Base-by-base conservation (phyloP, 2,113 vertebrate genomes). In the Stegostoma tigrinum region DNA sequence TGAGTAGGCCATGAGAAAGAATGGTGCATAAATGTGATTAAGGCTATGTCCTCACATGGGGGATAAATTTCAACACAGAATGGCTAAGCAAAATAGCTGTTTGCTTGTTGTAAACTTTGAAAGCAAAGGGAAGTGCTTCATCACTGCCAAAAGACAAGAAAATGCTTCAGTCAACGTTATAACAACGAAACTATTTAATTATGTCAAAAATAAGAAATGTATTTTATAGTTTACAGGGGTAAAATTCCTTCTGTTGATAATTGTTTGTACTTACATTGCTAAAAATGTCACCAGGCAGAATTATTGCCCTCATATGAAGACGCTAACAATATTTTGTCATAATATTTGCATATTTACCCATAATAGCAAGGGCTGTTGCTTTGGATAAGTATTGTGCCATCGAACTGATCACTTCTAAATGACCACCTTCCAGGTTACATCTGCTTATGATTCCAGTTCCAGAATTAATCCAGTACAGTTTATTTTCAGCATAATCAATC, bases 381-480 rank as follows among this genome's bases (percentile, higher is more conserved):
- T 98, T 99, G 96, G 98, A 98, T 97, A 99, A 97, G 96, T 98
- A 98, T 97, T 98, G 98, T 97, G 99, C 99, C 97, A 99, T 98
- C 96, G 98, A 98, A 96, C 99, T 99, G 96, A 99, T 98, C 96
- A 99, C 98, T 97, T 99, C 99, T 96, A 99, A 98, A 96, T 98
- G 98, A 80, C 97, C 98, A 96, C 99, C 99, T 52, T 99, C 99
- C 97, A 99, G 97, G 98, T 98, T 99, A 97, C 99, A 99, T 97
- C 99, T 98, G 97, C 99, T 99, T 98, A 99, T 99, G 95, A 99
- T 99, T 97, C 98, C 98, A 96, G 99, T 99, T 97, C 98, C 98
- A 0, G 99, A 99, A 97, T 99, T 99, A 97, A 99, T 99, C 99
- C 99, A 99, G 97, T 99, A 99, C 83, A 99, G 97, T 96, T 99